phyloP scores from a whole-genome alignment of 2,888 invertebrate genomes.

The Amphipoea oculea region DNA sequence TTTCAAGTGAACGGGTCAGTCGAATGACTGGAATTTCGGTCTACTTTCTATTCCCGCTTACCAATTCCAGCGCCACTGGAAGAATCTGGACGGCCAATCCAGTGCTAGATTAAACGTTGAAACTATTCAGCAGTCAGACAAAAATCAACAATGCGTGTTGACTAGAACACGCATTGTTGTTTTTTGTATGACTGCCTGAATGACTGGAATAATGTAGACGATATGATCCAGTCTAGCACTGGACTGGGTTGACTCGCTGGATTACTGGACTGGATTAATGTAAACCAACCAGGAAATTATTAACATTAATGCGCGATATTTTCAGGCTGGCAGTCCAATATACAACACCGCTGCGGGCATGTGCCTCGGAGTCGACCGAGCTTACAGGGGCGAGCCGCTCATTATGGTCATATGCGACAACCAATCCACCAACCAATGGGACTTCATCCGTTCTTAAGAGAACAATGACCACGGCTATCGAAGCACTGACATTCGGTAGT shows the following conservation, averaged over 20 bases:
- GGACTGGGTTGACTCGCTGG: background rate
- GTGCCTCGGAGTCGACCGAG: slow-evolving; percentile 92
- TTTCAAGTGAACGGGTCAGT: background rate
- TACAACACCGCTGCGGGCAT: slow-evolving; percentile 97
- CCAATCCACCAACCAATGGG: slow-evolving; percentile 85
- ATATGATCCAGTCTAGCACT: background rate
- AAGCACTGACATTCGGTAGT: background rate
- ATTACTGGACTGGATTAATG: background rate
- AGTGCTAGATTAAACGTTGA: background rate
- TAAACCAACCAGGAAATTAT: too few species aligned
- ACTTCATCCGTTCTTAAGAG: slow-evolving; percentile 81
- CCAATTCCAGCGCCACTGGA: background rate
- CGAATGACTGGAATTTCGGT: background rate
- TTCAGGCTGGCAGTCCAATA: slow-evolving; percentile 93
- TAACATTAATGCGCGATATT: slow-evolving; percentile 57
- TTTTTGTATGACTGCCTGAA: background rate
- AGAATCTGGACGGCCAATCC: background rate
- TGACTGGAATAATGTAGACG: background rate
- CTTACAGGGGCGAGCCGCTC: slow-evolving; percentile 79
- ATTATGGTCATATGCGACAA: slow-evolving; percentile 87
- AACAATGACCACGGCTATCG: background rate
- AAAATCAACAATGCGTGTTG: background rate
- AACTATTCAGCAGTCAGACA: background rate
- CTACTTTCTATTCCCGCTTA: background rate
- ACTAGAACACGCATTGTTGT: background rate